Evolutionary conservation across 2,797 vertebrate species (phyloP).

Genomic region (Falco concolor): DNA sequence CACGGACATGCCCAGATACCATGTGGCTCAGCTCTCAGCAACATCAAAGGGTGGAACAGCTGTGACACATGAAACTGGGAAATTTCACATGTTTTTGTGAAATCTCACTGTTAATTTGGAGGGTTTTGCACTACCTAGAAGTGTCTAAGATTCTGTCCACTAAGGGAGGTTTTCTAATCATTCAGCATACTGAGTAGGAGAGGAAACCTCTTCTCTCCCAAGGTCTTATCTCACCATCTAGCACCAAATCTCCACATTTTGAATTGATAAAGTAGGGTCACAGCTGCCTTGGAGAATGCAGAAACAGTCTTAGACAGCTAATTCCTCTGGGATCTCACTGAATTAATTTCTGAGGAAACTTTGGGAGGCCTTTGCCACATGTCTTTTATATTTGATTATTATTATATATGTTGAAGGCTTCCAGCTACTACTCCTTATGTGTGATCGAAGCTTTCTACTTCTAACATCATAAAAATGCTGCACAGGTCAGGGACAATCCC

Average conservation of each 20-base stretch:
- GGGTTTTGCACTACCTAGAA: neutral
- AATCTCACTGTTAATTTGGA: neutral
- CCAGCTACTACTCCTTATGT: neutral
- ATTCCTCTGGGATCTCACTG: neutral
- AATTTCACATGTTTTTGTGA: neutral
- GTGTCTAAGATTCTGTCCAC: neutral
- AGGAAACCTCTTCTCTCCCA: neutral
- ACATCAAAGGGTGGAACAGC: neutral
- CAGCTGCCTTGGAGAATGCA: neutral
- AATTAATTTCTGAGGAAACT: neutral
- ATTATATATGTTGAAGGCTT: neutral
- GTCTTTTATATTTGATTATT: neutral
- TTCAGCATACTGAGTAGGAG: neutral
- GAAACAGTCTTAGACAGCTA: neutral
- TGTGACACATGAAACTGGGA: neutral
- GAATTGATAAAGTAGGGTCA: neutral
- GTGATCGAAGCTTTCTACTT: neutral
- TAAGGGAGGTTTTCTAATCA: neutral
- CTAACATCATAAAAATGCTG: neutral
- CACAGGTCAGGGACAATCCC: neutral
- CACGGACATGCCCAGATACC: fast-evolving
- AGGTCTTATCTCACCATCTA: neutral
- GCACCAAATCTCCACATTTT: neutral
- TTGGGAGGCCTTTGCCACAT: neutral
- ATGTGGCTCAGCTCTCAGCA: neutral